phyloP scores from a whole-genome alignment of 1,140 invertebrate species.

The Brachionus plicatilis region DNA sequence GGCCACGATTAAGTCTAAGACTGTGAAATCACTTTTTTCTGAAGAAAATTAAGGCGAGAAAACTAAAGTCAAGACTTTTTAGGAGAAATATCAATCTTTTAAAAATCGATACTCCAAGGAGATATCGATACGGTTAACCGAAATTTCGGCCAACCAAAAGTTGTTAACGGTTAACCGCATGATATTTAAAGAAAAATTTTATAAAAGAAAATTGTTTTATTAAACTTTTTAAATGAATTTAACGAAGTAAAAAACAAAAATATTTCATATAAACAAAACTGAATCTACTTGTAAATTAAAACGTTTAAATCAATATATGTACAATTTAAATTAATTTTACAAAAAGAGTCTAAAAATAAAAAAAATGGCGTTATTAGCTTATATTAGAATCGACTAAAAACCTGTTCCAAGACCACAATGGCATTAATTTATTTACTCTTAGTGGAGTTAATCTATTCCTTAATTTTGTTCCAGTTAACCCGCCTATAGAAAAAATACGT shows the following conservation, averaged over 20 bases:
- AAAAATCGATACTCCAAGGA: too few relatives aligned
- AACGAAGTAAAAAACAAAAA: background rate
- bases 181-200: background rate
- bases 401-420: background rate
- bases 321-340: background rate
- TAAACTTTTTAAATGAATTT: background rate
- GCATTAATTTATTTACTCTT: background rate
- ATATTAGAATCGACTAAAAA: background rate
- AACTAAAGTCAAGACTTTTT: too few relatives aligned
- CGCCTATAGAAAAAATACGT: background rate
- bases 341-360: background rate
- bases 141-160: background rate
- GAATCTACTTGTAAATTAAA: background rate
- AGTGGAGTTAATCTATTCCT: background rate
- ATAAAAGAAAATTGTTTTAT: background rate
- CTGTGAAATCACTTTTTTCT: too few relatives aligned
- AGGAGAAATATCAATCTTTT: too few relatives aligned
- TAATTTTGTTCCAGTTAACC: background rate
- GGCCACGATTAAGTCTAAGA: too few relatives aligned
- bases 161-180: background rate
- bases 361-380: background rate
- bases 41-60: too few relatives aligned
- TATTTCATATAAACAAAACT: background rate
- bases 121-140: background rate
- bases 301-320: background rate